phyloP scores from a whole-genome alignment of 2,113 vertebrate genomes.

The Aythya baeri region DNA sequence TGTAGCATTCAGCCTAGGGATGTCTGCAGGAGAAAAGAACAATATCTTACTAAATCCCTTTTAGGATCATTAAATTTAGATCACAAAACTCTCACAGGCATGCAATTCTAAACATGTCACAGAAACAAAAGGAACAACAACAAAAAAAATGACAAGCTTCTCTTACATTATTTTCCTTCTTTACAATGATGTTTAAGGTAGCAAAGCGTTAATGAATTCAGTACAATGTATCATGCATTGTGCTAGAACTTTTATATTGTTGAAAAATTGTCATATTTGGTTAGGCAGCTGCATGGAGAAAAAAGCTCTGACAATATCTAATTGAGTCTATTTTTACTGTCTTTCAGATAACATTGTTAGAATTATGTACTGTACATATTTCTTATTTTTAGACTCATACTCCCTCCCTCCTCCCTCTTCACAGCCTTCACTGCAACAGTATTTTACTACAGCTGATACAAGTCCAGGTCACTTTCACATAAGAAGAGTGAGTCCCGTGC shows the following conservation, averaged over 20 bases:
- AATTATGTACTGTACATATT: constrained; percentile 76
- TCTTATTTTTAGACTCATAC: constrained; percentile 70
- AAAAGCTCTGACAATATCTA: constrained; percentile 83
- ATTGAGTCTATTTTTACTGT: constrained; percentile 83
- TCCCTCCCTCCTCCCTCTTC: constrained; percentile 21
- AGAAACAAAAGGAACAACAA: constrained; percentile 74
- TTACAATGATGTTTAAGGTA: constrained; percentile 78
- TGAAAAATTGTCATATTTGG: constrained; percentile 83
- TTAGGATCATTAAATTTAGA: constrained; percentile 84
- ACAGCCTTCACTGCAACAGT: constrained; percentile 17
- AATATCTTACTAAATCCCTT: constrained; percentile 78
- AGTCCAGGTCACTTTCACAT: constrained; percentile 42
- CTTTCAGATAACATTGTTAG: constrained; percentile 77
- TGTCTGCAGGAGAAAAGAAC: constrained; percentile 72
- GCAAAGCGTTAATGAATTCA: constrained; percentile 81
- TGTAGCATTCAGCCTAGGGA: constrained; percentile 68
- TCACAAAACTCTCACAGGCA: constrained; percentile 73
- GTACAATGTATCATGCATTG: constrained; percentile 67
- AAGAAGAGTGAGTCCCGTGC: not conserved
- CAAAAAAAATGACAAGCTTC: constrained; percentile 76
- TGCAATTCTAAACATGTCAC: constrained; percentile 78
- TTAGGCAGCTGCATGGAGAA: constrained; percentile 81
- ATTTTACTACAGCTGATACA: constrained; percentile 28
- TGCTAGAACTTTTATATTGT: constrained; percentile 76
- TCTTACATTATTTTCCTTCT: constrained; percentile 71